A percentile compares a stretch with the other conserved stretches of the same genome.
Conservation (phyloP, 2,888 invertebrate species). For the Rhagium mordax region DNA sequence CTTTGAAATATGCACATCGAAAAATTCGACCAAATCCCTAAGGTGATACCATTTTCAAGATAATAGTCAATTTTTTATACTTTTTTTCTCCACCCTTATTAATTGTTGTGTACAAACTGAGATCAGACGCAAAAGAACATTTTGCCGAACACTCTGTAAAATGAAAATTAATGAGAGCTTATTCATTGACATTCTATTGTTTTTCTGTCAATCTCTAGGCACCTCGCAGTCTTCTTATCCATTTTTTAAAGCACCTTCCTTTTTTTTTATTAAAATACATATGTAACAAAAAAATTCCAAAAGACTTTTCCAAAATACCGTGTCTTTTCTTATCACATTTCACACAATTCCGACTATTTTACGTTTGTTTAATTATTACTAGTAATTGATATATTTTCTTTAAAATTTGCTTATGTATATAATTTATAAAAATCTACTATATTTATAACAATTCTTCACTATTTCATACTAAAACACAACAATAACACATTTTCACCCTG, state of each 20-base stretch:
- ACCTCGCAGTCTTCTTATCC: constrained; percentile 68
- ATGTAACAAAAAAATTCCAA: constrained; percentile 52
- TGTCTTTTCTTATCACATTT: constrained; percentile 61
- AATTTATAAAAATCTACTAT: constrained; percentile 56
- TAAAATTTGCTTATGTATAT: constrained; percentile 47
- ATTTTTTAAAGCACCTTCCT: constrained; percentile 58
- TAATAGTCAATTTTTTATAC: neutral
- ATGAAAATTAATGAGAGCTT: constrained; percentile 61
- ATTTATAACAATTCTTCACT: constrained; percentile 54
- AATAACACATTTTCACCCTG: constrained; percentile 43
- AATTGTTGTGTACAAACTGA: constrained; percentile 65
- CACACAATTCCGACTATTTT: constrained; percentile 47
- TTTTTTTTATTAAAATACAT: constrained; percentile 47
- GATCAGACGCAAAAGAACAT: constrained; percentile 61
- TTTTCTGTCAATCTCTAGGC: constrained; percentile 63
- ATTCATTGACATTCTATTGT: constrained; percentile 56
- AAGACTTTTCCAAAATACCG: constrained; percentile 62
- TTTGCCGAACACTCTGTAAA: constrained; percentile 48
- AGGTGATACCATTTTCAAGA: constrained; percentile 1
- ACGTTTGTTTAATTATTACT: constrained; percentile 39
- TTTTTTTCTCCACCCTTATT: constrained; percentile 4
- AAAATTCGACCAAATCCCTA: constrained; percentile 4
- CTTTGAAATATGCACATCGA: neutral
- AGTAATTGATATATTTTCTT: constrained; percentile 48
- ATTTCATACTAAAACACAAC: constrained; percentile 57